Base-by-base conservation (phyloP, 2,113 vertebrate species). In the Narcine bancroftii region DNA sequence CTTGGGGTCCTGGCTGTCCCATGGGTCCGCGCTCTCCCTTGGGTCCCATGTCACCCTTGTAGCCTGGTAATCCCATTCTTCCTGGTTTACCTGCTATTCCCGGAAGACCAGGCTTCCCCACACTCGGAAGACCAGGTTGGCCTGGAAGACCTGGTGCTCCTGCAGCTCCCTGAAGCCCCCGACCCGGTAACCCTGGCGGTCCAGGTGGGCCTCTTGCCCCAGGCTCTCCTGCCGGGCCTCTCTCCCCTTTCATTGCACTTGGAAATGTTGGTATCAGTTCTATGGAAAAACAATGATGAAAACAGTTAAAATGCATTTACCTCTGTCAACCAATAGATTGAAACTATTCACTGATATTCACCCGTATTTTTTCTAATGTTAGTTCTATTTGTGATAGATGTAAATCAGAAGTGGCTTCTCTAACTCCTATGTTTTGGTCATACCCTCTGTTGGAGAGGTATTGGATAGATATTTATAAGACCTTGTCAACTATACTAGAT, bases 41-140 rank as follows among this genome's bases (percentile, higher is more conserved):
- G 0, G 96, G 97, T 76, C 99, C 98, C 93, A 97, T 96, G 95
- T 98, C 96, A 45, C 99, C 99, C 95, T 96, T 97, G 0, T 96
- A 94, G 33, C 99, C 99, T 0, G 96, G 95, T 66, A 97, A 96
- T 71, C 99, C 98, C 95, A 96, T 96, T 93, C 93, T 96, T 92
- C 98, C 98, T 0, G 97, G 97, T 93, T 98, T 98, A 73, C 98
- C 98, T 53, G 96, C 96, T 95, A 97, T 95, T 92, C 99, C 99
- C 33, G 97, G 97, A 94, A 98, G 96, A 89, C 99, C 99, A 47
- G 97, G 97, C 93, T 99, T 99, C 76, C 98, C 98, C 53, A 98
- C 93, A 94, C 97, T 98, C 76, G 97, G 97, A 26, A 96, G 96
- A 94, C 97, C 97, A 93, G 93, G 93, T 92, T 93, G 94, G 45